phyloP scores from a whole-genome alignment of 2,888 invertebrate genomes.

The Desoria tigrina region DNA sequence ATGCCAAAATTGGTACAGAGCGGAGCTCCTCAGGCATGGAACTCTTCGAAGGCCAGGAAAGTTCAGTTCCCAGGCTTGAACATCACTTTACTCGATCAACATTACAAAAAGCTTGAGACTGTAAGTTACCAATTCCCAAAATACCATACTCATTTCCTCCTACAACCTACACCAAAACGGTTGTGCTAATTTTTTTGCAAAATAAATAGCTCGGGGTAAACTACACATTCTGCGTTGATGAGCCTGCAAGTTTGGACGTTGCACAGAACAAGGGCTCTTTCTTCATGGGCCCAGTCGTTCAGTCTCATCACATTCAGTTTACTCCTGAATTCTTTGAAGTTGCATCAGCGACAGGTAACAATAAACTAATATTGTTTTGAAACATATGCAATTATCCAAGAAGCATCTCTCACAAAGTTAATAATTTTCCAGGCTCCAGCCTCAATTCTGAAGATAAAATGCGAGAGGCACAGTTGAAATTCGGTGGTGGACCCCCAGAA shows the following conservation, averaged over 20 bases:
- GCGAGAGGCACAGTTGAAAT: constrained; percentile 21
- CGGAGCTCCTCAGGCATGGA: constrained; percentile 35
- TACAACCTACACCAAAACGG: not conserved
- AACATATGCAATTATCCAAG: not conserved
- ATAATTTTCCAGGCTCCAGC: constrained; percentile 29
- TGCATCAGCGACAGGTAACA: constrained; percentile 43
- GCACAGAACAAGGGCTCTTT: constrained; percentile 31
- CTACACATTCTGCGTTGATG: constrained; percentile 43
- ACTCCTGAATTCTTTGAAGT: constrained; percentile 37
- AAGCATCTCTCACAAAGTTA: too few relatives aligned
- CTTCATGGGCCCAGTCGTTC: constrained; percentile 43
- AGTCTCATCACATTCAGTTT: constrained; percentile 43
- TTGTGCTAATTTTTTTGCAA: not conserved
- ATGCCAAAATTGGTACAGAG: constrained; percentile 28
- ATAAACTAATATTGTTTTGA: not conserved
- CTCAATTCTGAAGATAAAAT: constrained; percentile 43
- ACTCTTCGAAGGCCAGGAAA: constrained; percentile 24
- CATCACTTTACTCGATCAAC: constrained; percentile 44
- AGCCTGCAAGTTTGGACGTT: constrained; percentile 15
- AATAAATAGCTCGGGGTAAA: constrained; percentile 38
- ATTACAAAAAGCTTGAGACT: constrained; percentile 44
- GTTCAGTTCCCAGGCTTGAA: constrained; percentile 38
- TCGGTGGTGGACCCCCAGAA: constrained; percentile 26
- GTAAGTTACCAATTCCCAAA: constrained; percentile 25
- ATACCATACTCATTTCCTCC: not conserved